These are phyloP conservation scores for Scaptomyza reducta DNA, from an alignment of 2,888 invertebrate species.

Conservation along the genomic window DNA sequence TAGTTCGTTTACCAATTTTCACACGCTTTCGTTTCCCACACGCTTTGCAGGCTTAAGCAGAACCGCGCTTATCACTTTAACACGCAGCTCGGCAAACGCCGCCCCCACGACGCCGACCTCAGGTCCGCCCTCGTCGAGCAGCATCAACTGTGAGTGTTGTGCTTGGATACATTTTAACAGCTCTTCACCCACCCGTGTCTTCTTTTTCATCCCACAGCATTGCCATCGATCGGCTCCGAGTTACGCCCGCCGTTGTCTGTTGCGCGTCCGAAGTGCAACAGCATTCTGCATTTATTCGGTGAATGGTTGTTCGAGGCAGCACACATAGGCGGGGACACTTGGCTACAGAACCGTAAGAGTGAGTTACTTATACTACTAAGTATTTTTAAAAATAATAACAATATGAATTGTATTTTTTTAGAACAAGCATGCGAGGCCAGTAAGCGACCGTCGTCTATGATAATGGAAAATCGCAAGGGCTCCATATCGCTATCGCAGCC, in stretches of 20 bases:
- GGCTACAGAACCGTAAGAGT: slow-evolving; percentile 86
- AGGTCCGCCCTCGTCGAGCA: slow-evolving; percentile 88
- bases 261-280: slow-evolving; percentile 95
- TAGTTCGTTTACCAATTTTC: slow-evolving; percentile 59
- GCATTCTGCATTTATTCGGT: slow-evolving; percentile 97
- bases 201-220: slow-evolving; percentile 84
- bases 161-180: slow-evolving; percentile 39
- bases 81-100: slow-evolving; percentile 85
- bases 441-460: slow-evolving; percentile 88
- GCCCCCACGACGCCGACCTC: slow-evolving; percentile 89
- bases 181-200: slow-evolving; percentile 33
- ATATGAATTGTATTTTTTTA: slow-evolving; percentile 39
- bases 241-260: slow-evolving; percentile 89
- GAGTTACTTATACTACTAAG: slow-evolving; percentile 37
- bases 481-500: slow-evolving; percentile 87
- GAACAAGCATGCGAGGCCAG: slow-evolving; percentile 85
- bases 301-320: slow-evolving; percentile 99
- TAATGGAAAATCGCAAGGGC: slow-evolving; percentile 87
- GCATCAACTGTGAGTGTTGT: slow-evolving; percentile 86
- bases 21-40: slow-evolving; percentile 64
- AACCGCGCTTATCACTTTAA: slow-evolving; percentile 91
- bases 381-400: neutral
- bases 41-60: slow-evolving; percentile 89
- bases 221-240: slow-evolving; percentile 86
- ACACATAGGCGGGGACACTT: slow-evolving; percentile 91